Base-by-base conservation (phyloP, 1,140 invertebrate species). In the Ditylenchus dipsaci region DNA sequence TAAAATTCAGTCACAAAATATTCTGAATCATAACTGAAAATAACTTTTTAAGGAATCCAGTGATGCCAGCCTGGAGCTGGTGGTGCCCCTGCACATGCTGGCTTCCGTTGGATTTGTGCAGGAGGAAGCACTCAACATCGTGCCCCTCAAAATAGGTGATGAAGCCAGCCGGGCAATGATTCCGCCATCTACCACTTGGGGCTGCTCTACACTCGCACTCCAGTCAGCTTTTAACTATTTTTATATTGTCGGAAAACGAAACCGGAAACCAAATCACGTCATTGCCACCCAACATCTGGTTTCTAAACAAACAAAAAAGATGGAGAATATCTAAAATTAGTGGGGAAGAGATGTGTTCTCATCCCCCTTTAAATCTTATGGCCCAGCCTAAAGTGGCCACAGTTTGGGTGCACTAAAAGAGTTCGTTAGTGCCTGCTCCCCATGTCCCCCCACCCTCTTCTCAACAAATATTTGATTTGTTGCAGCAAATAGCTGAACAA, bases 51-150 rank as follows among this genome's bases (percentile, higher is more conserved):
- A 38, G 33, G 11, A 38, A 38, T 3, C 33, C 33, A 56, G 23
- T n/a, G 63, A 70, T 29, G 23, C 17, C 58, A 21, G 49, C 13
- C 23, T 26, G 15, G 30, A 75, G 21, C 43, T 73, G 15, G 47
- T 76, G 15, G 75, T 76, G 29, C 75, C 75, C 3, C 19, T 76
- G 17, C 66, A 78, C 47, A 67, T 77, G 67, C 29, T 76, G 15
- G 66, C 63, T 19, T 76, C 76, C 0, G 76, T 76, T 53, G 77
- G 77, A 15, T 63, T 68, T 63, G 76, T 76, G 5, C 29, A 29
- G 17, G 67, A 79, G 38, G 38, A 76, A 17, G 60, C 56, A 17
- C 30, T 57, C 49, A 73, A 76, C 65, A 78, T 78, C 53, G 43
- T 76, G 21, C 53, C 76, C 27, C 33, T 76, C 21, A 68, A 63